phyloP scores from a whole-genome alignment of 2,113 vertebrate species.

The Barbus barbus region DNA sequence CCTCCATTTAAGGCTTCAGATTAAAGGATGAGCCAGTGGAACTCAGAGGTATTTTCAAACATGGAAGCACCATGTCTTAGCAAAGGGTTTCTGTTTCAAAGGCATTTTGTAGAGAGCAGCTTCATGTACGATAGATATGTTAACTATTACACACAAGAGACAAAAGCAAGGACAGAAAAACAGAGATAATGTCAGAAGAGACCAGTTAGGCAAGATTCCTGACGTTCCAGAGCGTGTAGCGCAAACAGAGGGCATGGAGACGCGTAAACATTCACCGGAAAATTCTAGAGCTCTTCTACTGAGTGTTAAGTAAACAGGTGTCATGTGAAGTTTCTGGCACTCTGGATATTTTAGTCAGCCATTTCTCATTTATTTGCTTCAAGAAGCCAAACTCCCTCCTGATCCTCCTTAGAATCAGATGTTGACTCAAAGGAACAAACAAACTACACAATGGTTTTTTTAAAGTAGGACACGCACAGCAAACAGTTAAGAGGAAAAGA shows the following conservation, averaged over 20 bases:
- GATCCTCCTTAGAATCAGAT: neutral
- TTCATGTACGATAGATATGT: neutral
- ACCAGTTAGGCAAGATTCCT: slow-evolving; percentile 58
- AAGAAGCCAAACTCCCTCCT: neutral
- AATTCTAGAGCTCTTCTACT: neutral
- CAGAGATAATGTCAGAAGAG: slow-evolving; percentile 19
- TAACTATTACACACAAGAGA: slow-evolving; percentile 19
- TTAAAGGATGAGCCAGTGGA: slow-evolving; percentile 14
- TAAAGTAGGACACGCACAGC: neutral
- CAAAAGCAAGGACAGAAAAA: slow-evolving; percentile 35
- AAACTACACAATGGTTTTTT: neutral
- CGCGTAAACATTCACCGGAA: slow-evolving; percentile 41
- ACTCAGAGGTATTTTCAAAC: slow-evolving; percentile 1
- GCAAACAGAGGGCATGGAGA: slow-evolving; percentile 27
- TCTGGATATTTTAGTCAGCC: neutral
- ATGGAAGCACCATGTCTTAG: neutral
- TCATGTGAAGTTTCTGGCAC: slow-evolving; percentile 6
- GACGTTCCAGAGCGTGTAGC: slow-evolving; percentile 32
- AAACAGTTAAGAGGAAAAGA: slow-evolving; percentile 14
- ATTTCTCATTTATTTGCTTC: slow-evolving; percentile 11
- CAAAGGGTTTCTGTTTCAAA: slow-evolving; percentile 7
- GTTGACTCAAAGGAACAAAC: neutral
- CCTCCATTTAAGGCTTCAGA: slow-evolving; percentile 33
- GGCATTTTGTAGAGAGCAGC: neutral
- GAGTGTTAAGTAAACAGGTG: slow-evolving; percentile 11